A percentile compares a stretch with the other conserved stretches of the same genome.
These are phyloP conservation scores for Coptodon rendalli DNA, from an alignment of 2,113 vertebrate genomes.

Conservation along the genomic window DNA sequence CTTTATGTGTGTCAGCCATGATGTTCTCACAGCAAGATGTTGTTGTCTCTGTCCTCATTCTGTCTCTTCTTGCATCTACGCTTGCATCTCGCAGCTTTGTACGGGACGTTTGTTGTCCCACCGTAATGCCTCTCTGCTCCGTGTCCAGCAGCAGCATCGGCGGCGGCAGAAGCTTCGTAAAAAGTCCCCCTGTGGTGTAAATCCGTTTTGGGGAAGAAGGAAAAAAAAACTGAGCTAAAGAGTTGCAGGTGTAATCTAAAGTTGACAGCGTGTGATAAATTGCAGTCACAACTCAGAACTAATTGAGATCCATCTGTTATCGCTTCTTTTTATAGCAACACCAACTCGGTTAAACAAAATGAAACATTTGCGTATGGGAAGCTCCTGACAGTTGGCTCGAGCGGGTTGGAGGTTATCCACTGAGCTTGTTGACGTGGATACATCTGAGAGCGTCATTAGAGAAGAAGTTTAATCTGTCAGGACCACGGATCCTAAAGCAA, in stretches of 20 bases:
- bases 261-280: background rate
- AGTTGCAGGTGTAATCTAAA: background rate
- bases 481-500: background rate
- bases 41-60: background rate
- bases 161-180: background rate
- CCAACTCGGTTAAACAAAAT: background rate
- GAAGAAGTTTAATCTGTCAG: background rate
- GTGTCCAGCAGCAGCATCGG: background rate
- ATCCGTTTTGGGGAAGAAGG: background rate
- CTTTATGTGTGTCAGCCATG: background rate
- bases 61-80: background rate
- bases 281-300: background rate
- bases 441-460: background rate
- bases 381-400: background rate
- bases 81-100: background rate
- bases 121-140: background rate
- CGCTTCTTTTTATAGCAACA: background rate
- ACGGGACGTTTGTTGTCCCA: background rate
- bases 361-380: background rate
- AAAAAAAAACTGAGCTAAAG: background rate
- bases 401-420: background rate
- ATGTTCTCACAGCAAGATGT: background rate
- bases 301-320: background rate
- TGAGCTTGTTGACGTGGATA: background rate
- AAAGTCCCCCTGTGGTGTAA: background rate